phyloP scores from a whole-genome alignment of 92 coral and sea anemone genomes.

The Umimayanthus chanpuru region DNA sequence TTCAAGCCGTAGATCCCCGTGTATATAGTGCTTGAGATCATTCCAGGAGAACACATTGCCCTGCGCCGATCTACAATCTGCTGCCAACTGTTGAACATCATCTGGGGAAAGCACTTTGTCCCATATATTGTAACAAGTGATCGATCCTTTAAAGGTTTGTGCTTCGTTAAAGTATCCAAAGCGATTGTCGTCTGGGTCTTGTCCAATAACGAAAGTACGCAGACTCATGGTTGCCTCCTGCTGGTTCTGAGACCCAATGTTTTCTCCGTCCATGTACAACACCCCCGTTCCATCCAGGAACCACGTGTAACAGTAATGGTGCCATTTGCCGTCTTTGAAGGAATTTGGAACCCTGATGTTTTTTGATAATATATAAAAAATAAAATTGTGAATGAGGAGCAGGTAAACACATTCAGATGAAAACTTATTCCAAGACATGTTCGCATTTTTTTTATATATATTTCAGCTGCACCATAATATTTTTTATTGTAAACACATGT shows the following conservation, averaged over 20 bases:
- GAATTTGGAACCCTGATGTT: not conserved
- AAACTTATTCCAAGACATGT: not conserved
- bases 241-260: not conserved
- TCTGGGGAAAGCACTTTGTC: constrained; percentile 7
- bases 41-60: constrained; percentile 43
- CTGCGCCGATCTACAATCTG: constrained; percentile 17
- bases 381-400: not conserved
- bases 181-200: not conserved
- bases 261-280: constrained; percentile 26
- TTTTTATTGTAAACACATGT: too few relatives aligned
- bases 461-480: not conserved
- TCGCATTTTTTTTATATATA: not conserved
- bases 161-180: not conserved
- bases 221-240: not conserved
- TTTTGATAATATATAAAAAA: not conserved
- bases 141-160: constrained; percentile 9
- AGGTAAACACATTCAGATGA: not conserved
- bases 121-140: constrained; percentile 37
- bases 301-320: constrained; percentile 33
- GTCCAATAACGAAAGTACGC: constrained; percentile 25
- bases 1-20: constrained; percentile 25
- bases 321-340: constrained; percentile 36
- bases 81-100: not conserved
- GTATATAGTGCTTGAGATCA: not conserved
- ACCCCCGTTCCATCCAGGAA: not conserved